Evolutionary conservation across 2,113 vertebrate species (phyloP), one percentile per base, ranked within the genome.

Genomic region (Odocoileus virginianus): DNA sequence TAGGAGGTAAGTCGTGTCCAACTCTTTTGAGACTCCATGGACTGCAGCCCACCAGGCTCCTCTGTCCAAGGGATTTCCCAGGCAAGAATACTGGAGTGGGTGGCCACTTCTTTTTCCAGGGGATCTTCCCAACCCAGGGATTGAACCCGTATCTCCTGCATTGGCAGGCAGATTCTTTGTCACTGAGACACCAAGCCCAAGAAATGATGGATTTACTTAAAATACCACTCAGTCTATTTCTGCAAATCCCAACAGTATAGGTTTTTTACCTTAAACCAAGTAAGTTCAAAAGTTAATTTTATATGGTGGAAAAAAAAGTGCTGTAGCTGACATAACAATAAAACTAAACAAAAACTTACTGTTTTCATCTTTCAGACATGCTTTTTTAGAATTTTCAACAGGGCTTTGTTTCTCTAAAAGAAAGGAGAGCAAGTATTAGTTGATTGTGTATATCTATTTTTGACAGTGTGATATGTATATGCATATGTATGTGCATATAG

Each of bases 1-100:
- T 76, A 76, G 21, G 43, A 11, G 23, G 21, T 74, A 43, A 43
- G 40, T 76, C 1, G 3, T 4, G 12, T 76, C 36, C 0, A 12
- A 76, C 40, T 15, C 23, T 43, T 76, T 43, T 76, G 71, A 43
- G 71, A 43, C 12, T 27, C 71, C 71, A 15, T 43, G 5, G 40
- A 76, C 40, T 76, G 23, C 43, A 76, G 71, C 40, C 71, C 12
- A 27, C 23, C 71, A 43, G 40, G 23, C 71, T 76, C 36, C 36
- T 76, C 71, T 76, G 71, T 76, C 71, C 40, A 43, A 27, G 40
- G 23, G 71, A 27, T 76, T 27, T 76, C 71, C 23, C 40, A 43
- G 11, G 23, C 71, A 76, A 76, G 71, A 43, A 33, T 43, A 43
- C 3, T 76, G 40, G 40, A 76, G 40, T 27, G 40, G 23, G 12